Percentiles rank a stretch among this genome's conserved stretches.
phyloP scores from a whole-genome alignment of 2,113 vertebrate genomes.

The Sylvicapra grimmia region DNA sequence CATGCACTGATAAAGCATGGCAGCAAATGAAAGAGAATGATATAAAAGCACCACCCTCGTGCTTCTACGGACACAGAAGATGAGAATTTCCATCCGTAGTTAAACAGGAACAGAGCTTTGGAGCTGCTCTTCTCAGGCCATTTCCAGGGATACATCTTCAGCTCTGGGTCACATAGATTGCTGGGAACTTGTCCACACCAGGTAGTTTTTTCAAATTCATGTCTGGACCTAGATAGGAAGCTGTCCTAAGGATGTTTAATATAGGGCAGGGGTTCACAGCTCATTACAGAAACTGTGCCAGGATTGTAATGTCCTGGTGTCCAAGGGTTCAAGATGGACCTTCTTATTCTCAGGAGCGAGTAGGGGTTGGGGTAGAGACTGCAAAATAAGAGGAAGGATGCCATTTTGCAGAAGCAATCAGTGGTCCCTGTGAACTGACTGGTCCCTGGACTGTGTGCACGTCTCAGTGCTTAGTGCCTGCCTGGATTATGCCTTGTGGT shows the following conservation, averaged over 20 bases:
- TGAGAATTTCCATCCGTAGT: neutral
- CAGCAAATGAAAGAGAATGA: slow-evolving; percentile 24
- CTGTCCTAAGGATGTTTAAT: neutral
- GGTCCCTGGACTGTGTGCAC: neutral
- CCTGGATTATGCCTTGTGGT: neutral
- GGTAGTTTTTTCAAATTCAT: neutral
- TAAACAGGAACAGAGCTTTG: neutral
- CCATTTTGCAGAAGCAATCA: fast-evolving
- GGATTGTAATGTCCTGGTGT: neutral
- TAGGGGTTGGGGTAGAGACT: neutral
- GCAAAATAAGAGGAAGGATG: neutral
- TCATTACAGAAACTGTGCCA: neutral
- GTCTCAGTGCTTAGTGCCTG: neutral
- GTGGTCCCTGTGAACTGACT: too few species aligned
- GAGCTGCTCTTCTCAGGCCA: neutral
- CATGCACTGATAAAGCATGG: neutral
- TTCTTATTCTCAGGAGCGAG: neutral
- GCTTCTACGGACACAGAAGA: neutral
- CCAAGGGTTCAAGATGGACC: neutral
- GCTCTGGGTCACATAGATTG: neutral
- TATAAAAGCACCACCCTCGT: neutral
- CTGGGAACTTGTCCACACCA: neutral
- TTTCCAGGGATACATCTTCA: neutral
- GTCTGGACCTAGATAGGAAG: neutral
- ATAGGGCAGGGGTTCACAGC: neutral